Evolutionary conservation across 2,113 vertebrate genomes (phyloP).

Genomic region (Malaclemys terrapin): DNA sequence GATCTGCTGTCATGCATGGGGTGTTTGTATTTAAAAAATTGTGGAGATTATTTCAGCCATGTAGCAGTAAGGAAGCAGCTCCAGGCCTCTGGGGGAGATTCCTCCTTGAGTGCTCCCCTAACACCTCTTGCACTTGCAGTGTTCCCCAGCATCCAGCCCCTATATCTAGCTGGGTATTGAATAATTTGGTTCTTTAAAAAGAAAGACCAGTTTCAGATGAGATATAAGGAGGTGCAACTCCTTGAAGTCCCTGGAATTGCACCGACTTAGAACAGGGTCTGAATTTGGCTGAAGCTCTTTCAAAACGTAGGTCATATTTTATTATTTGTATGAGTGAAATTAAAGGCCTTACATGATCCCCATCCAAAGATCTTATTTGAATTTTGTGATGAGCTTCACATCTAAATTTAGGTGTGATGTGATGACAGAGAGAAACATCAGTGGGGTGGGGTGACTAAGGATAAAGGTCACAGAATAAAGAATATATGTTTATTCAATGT

Average conservation of each 20-base stretch:
- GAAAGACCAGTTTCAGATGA: not conserved
- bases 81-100: not conserved
- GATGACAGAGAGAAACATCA: not conserved
- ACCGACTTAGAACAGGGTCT: not conserved
- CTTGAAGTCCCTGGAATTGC: not conserved
- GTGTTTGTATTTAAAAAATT: not conserved
- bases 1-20: conserved; percentile 2
- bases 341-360: not conserved
- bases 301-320: not conserved
- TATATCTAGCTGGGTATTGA: not conserved
- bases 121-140: not conserved
- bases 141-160: not conserved
- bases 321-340: not conserved
- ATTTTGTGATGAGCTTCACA: not conserved
- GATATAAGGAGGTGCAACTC: not conserved
- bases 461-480: accelerated
- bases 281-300: not conserved
- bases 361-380: not conserved
- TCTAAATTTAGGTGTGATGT: not conserved
- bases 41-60: not conserved
- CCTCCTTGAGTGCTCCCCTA: not conserved
- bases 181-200: not conserved
- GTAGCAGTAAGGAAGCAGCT: not conserved
- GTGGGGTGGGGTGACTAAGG: not conserved
- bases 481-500: not conserved